Evolutionary conservation across 2,113 vertebrate genomes (phyloP).

Genomic region (Osmerus mordax): DNA sequence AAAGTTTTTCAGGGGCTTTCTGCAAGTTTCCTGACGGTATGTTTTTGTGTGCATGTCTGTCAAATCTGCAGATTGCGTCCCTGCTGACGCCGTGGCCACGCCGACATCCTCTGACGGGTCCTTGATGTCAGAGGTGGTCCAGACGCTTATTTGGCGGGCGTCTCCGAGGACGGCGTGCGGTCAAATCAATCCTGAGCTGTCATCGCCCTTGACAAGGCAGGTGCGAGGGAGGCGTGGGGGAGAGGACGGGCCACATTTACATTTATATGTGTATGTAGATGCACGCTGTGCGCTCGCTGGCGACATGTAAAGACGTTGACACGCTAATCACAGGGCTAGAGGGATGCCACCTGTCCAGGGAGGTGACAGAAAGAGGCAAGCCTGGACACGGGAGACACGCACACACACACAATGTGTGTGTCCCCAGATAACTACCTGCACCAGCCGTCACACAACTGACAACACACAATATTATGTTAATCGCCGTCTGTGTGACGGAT

Average conservation of each 20-base stretch:
- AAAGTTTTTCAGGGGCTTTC: slow-evolving; percentile 50
- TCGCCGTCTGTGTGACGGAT: slow-evolving; percentile 50
- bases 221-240: slow-evolving; percentile 29
- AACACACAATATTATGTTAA: slow-evolving; percentile 76
- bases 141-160: slow-evolving; percentile 34
- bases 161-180: slow-evolving; percentile 48
- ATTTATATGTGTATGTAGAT: slow-evolving; percentile 78
- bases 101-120: slow-evolving; percentile 45
- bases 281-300: slow-evolving; percentile 49
- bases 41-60: slow-evolving; percentile 43
- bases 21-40: slow-evolving; percentile 56
- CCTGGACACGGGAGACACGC: slow-evolving; percentile 10
- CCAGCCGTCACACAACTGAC: slow-evolving; percentile 65
- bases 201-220: slow-evolving; percentile 53
- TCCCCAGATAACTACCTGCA: slow-evolving; percentile 65
- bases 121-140: slow-evolving; percentile 47
- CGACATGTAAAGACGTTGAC: slow-evolving; percentile 75
- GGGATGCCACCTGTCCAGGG: slow-evolving; percentile 68
- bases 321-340: slow-evolving; percentile 74
- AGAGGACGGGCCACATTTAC: slow-evolving; percentile 60
- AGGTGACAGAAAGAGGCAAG: slow-evolving; percentile 55
- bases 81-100: slow-evolving; percentile 33
- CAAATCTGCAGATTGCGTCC: slow-evolving; percentile 19
- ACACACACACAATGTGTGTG: slow-evolving; percentile 30
- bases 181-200: slow-evolving; percentile 72